These are phyloP conservation scores for Phyllostomus hastatus DNA, from an alignment of 2,113 vertebrate genomes.

Conservation along the genomic window DNA sequence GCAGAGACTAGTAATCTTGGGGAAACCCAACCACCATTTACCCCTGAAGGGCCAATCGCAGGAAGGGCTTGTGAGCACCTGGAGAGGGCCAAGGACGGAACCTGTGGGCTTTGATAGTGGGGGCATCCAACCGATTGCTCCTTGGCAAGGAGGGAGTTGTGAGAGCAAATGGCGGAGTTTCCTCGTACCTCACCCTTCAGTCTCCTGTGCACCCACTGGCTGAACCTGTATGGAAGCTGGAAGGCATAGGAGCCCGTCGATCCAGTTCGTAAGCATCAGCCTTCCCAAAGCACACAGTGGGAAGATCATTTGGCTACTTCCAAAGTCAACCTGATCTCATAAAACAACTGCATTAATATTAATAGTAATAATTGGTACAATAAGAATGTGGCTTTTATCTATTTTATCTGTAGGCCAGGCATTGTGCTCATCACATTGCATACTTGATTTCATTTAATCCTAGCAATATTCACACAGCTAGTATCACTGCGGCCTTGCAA, in stretches of 20 bases:
- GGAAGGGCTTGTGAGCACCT: neutral
- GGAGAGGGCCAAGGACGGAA: neutral
- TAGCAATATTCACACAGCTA: neutral
- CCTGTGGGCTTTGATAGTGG: neutral
- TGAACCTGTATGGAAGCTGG: neutral
- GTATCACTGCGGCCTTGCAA: neutral
- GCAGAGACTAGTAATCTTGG: neutral
- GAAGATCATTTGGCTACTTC: neutral
- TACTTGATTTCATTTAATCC: neutral
- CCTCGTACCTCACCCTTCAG: neutral
- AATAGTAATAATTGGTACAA: neutral
- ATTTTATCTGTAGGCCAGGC: neutral
- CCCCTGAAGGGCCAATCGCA: neutral
- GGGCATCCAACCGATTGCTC: neutral
- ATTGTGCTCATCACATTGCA: neutral
- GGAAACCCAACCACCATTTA: neutral
- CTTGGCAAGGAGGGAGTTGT: neutral
- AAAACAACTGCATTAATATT: neutral
- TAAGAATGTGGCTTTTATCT: neutral
- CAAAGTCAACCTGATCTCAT: neutral
- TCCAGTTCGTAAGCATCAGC: neutral
- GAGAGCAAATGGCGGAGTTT: neutral
- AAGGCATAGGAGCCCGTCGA: neutral
- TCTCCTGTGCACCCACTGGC: neutral
- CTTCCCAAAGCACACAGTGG: neutral